These are phyloP conservation scores for Hippoglossus stenolepis DNA, from an alignment of 2,113 vertebrate species.

Conservation along the genomic window DNA sequence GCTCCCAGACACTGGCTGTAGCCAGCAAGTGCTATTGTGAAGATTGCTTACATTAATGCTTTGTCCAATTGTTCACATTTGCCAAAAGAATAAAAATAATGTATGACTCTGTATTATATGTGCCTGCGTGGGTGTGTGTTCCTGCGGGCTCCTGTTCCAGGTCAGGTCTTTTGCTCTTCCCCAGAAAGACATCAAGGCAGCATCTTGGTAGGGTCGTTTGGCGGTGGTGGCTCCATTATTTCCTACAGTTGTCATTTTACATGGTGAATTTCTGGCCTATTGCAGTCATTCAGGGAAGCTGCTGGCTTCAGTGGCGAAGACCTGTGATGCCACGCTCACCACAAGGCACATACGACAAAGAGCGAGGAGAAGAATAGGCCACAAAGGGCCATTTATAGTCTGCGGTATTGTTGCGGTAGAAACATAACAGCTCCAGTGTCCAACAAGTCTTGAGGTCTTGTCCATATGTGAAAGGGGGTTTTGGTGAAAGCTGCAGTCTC, in stretches of 20 bases:
- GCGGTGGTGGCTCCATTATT: slow-evolving; percentile 64
- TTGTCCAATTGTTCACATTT: slow-evolving; percentile 81
- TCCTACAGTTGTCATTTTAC: slow-evolving; percentile 62
- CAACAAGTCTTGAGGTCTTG: slow-evolving; percentile 59
- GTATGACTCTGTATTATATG: slow-evolving; percentile 56
- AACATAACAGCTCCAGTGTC: slow-evolving; percentile 64
- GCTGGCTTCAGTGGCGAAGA: slow-evolving; percentile 57
- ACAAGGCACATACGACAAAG: slow-evolving; percentile 69
- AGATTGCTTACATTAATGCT: slow-evolving; percentile 84
- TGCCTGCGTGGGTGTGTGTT: slow-evolving; percentile 29
- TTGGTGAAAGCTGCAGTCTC: slow-evolving; percentile 45
- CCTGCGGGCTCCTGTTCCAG: slow-evolving; percentile 51
- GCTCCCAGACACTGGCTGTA: slow-evolving; percentile 80
- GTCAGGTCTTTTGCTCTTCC: slow-evolving; percentile 61
- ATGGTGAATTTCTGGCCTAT: slow-evolving; percentile 65
- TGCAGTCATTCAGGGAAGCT: slow-evolving; percentile 58
- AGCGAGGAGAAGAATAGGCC: slow-evolving; percentile 57
- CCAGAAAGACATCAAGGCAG: slow-evolving; percentile 65
- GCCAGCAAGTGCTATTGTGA: slow-evolving; percentile 85
- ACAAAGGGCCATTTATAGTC: slow-evolving; percentile 71
- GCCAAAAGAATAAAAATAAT: slow-evolving; percentile 79
- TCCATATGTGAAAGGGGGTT: slow-evolving; percentile 51
- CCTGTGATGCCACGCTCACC: slow-evolving; percentile 62
- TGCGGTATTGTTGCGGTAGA: slow-evolving; percentile 62
- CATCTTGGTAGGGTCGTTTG: slow-evolving; percentile 69